phyloP scores from a whole-genome alignment of 2,113 vertebrate species.

The Tachycineta bicolor region DNA sequence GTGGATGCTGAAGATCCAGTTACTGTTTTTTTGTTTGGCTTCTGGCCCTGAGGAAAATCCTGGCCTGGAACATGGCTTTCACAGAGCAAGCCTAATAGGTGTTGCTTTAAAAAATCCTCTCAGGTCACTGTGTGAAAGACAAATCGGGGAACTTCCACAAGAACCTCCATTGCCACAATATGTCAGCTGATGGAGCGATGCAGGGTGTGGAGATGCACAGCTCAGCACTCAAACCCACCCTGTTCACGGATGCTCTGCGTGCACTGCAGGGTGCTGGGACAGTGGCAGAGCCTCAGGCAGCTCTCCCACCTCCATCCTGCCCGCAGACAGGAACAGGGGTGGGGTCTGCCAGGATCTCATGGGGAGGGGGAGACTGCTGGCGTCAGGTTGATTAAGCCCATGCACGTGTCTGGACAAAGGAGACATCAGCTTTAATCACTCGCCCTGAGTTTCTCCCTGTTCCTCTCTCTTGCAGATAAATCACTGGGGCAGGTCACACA shows the following conservation, averaged over 20 bases:
- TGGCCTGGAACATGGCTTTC: slow-evolving; percentile 5
- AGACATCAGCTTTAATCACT: slow-evolving; percentile 76
- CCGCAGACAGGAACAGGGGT: slow-evolving; percentile 32
- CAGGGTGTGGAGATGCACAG: neutral
- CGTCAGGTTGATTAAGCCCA: slow-evolving; percentile 80
- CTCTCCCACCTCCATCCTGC: slow-evolving; percentile 52
- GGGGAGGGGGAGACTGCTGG: slow-evolving; percentile 70
- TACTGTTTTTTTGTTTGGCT: neutral
- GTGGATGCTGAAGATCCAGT: neutral
- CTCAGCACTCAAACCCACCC: neutral
- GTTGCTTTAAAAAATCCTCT: neutral
- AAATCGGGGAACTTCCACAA: neutral
- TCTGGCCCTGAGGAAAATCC: slow-evolving; percentile 7
- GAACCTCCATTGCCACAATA: neutral
- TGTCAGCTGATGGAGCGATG: neutral
- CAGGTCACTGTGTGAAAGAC: neutral
- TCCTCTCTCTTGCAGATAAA: slow-evolving; percentile 15
- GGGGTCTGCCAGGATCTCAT: slow-evolving; percentile 72
- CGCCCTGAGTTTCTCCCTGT: slow-evolving; percentile 10
- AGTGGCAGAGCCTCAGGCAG: neutral
- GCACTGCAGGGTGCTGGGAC: slow-evolving; percentile 24
- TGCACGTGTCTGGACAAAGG: slow-evolving; percentile 78
- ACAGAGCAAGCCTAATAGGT: neutral
- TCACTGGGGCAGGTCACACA: neutral
- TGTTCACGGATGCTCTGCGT: neutral